phyloP scores from a whole-genome alignment of 2,888 invertebrate genomes.

The Acleris holmiana region DNA sequence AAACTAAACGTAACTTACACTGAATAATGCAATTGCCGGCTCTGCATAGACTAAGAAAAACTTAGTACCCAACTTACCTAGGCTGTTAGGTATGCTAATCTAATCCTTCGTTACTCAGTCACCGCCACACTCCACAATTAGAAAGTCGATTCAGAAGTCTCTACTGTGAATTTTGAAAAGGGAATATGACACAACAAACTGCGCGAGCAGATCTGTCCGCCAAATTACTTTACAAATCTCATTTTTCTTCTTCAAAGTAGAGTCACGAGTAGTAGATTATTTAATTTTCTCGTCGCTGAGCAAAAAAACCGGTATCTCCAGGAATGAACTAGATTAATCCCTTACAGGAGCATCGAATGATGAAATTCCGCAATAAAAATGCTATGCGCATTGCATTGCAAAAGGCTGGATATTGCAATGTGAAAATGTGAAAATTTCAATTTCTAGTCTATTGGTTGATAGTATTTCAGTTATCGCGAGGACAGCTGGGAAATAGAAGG shows the following conservation, averaged over 20 bases:
- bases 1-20: conserved; percentile 45
- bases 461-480: conserved; percentile 17
- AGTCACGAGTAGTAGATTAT: not conserved
- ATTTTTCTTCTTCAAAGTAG: not conserved
- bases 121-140: conserved; percentile 34
- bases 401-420: conserved; percentile 22
- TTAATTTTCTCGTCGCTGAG: too few relatives aligned
- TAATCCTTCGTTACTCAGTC: conserved; percentile 41
- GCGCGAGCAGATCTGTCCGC: not conserved
- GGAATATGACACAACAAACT: not conserved
- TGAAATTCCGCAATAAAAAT: conserved; percentile 27
- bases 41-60: conserved; percentile 42
- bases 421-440: conserved; percentile 23
- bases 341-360: conserved; percentile 8
- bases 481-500: conserved; percentile 14
- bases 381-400: conserved; percentile 14
- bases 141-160: conserved; percentile 33
- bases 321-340: conserved; percentile 4
- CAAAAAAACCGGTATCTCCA: not conserved
- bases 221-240: not conserved
- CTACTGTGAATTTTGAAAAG: conserved; percentile 16
- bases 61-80: conserved; percentile 46
- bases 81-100: conserved; percentile 49
- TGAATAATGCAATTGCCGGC: conserved; percentile 43
- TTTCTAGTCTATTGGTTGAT: conserved; percentile 25